phyloP scores from a whole-genome alignment of 2,113 vertebrate genomes.

The Solenodon paradoxus region DNA sequence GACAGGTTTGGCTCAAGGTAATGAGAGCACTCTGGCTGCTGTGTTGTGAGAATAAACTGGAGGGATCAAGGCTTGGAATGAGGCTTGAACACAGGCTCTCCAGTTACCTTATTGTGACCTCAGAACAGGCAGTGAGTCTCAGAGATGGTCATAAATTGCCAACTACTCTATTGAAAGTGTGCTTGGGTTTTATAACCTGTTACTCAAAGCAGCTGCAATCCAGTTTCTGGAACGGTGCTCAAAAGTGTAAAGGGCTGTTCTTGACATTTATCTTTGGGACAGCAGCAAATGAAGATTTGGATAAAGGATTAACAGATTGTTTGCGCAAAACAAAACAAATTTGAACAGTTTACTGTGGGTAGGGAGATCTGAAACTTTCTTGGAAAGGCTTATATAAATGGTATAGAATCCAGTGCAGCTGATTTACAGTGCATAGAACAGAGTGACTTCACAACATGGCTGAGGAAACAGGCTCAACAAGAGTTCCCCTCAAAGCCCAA shows the following conservation, averaged over 20 bases:
- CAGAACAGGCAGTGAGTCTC: neutral
- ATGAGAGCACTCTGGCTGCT: neutral
- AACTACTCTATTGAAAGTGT: neutral
- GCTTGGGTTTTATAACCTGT: neutral
- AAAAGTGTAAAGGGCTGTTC: neutral
- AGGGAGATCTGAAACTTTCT: neutral
- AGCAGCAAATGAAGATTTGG: neutral
- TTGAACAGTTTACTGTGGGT: neutral
- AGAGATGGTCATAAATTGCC: neutral
- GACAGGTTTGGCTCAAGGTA: neutral
- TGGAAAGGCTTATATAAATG: too few relatives aligned
- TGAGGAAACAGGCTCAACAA: too few relatives aligned
- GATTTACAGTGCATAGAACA: neutral
- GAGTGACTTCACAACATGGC: too few relatives aligned
- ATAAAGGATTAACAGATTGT: neutral
- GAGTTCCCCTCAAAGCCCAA: too few relatives aligned
- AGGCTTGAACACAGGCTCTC: neutral
- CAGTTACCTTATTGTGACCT: neutral
- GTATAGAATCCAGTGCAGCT: neutral
- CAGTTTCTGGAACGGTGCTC: neutral
- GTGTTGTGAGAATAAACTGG: neutral
- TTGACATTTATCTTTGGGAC: neutral
- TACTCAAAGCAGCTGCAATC: neutral
- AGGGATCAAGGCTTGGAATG: neutral
- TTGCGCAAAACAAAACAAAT: neutral